Conservation (phyloP, 2,888 invertebrate genomes). For the Linnaemya tessellans region DNA sequence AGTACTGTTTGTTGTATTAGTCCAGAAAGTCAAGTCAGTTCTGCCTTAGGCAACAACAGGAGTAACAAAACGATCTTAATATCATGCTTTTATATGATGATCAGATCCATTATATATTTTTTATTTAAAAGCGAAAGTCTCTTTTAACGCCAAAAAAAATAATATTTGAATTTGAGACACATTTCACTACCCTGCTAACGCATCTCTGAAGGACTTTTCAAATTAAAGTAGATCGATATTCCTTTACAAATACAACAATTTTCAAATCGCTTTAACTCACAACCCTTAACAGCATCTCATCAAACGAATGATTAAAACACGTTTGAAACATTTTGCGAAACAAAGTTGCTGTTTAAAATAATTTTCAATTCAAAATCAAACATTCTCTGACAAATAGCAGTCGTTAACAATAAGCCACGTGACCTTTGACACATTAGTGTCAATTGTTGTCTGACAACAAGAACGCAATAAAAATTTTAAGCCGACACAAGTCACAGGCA, state of each 20-base stretch:
- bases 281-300: not conserved
- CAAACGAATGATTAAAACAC: not conserved
- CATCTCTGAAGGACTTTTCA: not conserved
- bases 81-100: too few relatives aligned
- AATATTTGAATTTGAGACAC: too few relatives aligned
- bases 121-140: too few relatives aligned
- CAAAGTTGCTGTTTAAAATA: slow-evolving; percentile 41
- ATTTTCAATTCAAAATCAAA: slow-evolving; percentile 48
- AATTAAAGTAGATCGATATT: too few relatives aligned
- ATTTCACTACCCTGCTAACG: slow-evolving; percentile 4
- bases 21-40: too few relatives aligned
- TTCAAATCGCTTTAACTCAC: not conserved
- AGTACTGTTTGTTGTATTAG: too few relatives aligned
- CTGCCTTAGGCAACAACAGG: too few relatives aligned
- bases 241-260: not conserved
- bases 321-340: not conserved
- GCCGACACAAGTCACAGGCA: slow-evolving; percentile 57
- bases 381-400: slow-evolving; percentile 46
- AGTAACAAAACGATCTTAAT: too few relatives aligned
- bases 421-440: slow-evolving; percentile 82
- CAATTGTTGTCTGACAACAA: slow-evolving; percentile 75
- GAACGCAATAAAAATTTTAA: slow-evolving; percentile 73
- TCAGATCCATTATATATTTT: too few relatives aligned
- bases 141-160: too few relatives aligned
- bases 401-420: slow-evolving; percentile 78